Base-by-base conservation (phyloP, 2,797 vertebrate genomes). In the Todus mexicanus region DNA sequence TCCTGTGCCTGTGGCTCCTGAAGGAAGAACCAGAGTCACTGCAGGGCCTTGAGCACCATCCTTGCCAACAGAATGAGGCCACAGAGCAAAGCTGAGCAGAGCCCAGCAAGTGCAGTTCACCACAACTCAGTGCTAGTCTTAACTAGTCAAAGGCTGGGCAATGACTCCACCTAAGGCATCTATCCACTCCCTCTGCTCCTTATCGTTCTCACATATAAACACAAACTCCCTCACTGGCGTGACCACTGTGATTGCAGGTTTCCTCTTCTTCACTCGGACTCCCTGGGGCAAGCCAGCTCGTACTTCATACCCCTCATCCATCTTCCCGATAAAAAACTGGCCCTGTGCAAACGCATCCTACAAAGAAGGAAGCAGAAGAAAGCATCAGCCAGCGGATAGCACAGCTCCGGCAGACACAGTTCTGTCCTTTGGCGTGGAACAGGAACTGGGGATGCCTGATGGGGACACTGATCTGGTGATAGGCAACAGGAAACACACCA, bases 271-370 rank as follows among this genome's bases (percentile, higher is more conserved):
- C 64, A 98, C 96, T 7, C 96, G 97, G 31, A 98, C 8, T 7
- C 97, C 96, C 74, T 97, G 97, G 1, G 98, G 98, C 51, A 97
- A 65, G 4, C 94, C 98, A 82, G 98, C 98, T 33, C 33, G 95
- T 31, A 98, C 98, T 7, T 98, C 97, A 48, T 99, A 99, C 5
- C 98, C 98, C 45, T 98, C 98, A 65, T 92, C 97, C 35, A 89
- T 97, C 25, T 97, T 98, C 71, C 99, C 99, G 0, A 99, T 98
- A 90, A 98, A 99, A 91, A 99, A 97, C 35, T 97, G 98, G 25
- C 98, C 98, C 79, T 98, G 97, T 91, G 99, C 98, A 92, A 98
- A 98, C 7, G 99, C 98, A 56, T 99, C 98, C 99, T 99, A 64
- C 22, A 94, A 82, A 83, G 56, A 79, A 73, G 87, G 86, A 70